Conservation (phyloP, 2,888 invertebrate species). For the Parapristionchus giblindavisi region DNA sequence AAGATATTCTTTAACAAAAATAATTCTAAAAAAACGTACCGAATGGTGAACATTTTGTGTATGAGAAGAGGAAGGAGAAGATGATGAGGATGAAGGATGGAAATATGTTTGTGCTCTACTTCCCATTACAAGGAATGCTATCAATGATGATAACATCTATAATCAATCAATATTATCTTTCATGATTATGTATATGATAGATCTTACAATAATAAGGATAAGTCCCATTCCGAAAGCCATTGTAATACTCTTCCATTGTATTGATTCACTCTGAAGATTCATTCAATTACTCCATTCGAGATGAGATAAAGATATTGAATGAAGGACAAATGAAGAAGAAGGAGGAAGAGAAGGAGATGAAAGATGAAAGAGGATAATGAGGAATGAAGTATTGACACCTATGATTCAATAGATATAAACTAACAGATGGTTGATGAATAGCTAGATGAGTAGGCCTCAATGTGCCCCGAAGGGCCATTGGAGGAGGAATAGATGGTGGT, state of each 20-base stretch:
- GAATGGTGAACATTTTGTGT: no score
- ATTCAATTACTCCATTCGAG: slow-evolving; percentile 4
- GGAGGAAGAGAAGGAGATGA: background rate
- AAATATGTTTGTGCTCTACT: slow-evolving; percentile 6
- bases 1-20: no score
- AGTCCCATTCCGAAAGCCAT: slow-evolving; percentile 28
- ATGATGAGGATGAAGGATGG: slow-evolving; percentile 2
- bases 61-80: slow-evolving; percentile 9
- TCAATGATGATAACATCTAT: slow-evolving; percentile 20
- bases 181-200: slow-evolving; percentile 2
- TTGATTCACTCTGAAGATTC: slow-evolving; percentile 6
- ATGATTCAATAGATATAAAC: slow-evolving; percentile 16
- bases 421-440: slow-evolving; percentile 54
- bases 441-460: slow-evolving; percentile 56
- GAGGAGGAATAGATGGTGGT: no score
- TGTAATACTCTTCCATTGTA: slow-evolving; percentile 18
- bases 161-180: slow-evolving; percentile 7
- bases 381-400: background rate
- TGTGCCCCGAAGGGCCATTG: slow-evolving; percentile 43
- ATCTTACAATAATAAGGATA: slow-evolving; percentile 28
- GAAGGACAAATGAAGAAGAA: slow-evolving; percentile 1
- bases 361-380: background rate
- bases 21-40: no score
- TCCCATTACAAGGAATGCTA: slow-evolving; percentile 27
- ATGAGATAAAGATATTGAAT: background rate